Evolutionary conservation across 1,140 invertebrate species (phyloP), one percentile per base, ranked within the genome.

Genomic region (Drosophila eugracilis): DNA sequence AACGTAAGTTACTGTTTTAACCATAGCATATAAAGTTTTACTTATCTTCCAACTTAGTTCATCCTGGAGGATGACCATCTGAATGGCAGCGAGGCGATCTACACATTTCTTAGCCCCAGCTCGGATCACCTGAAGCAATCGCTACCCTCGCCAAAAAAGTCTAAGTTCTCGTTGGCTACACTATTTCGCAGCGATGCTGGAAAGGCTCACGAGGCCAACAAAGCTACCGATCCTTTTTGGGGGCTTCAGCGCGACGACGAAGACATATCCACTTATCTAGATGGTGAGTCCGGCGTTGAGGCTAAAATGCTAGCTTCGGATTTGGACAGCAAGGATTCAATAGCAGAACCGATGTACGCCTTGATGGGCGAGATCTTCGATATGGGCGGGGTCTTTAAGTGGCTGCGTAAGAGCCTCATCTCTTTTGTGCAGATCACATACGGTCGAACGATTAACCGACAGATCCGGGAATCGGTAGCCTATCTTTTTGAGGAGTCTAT

Each of bases 361-460:
- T 92, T 98, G 32, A 93, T 98, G 62, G 96, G 95, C 44, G 97
- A 98, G 93, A 94, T 97, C 59, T 98, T 98, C 91, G 97, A 98
- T 91, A 94, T 97, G 92, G 93, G 95, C 70, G 97, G 97, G 0
- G 95, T 97, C 22, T 97, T 97, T 91, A 95, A 96, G 48, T 97
- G 96, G 95, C 92, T 98, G 10, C 92, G 97, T 67, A 95, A 95
- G 79, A 97, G 96, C 22, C 93, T 98, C 4, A 97, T 98, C 65
- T 96, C 95, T 6, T 98, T 98, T 92, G 97, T 98, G 5, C 97
- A 98, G 92, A 96, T 98, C 42, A 97, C 96, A 0, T 98, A 97
- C 92, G 97, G 97, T 5, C 93, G 96, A 62, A 98, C 96, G 19
- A 98, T 98, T 42, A 98, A 97, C 90, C 95, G 95, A 94, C 97